phyloP scores from a whole-genome alignment of 1,140 invertebrate species.

The Drosophila sucinea region DNA sequence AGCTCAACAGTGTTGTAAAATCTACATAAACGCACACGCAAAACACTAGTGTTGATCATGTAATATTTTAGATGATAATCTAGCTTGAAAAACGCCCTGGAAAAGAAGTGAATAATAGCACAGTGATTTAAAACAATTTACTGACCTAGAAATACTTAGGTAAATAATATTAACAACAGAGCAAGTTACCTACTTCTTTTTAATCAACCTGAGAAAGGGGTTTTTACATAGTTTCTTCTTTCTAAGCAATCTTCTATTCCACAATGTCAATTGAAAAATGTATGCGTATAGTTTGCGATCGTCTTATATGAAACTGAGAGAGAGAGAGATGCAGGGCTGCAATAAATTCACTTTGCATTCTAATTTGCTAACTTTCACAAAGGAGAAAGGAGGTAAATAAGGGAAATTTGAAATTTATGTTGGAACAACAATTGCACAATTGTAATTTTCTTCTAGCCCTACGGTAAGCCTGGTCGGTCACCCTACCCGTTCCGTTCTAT shows the following conservation, averaged over 20 bases:
- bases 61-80: conserved; percentile 3
- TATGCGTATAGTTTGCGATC: conserved; percentile 20
- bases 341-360: conserved; percentile 58
- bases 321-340: conserved; percentile 15
- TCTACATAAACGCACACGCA: conserved; percentile 42
- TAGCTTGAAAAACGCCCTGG: too few relatives aligned
- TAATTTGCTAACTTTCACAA: conserved; percentile 40
- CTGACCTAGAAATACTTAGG: too few relatives aligned
- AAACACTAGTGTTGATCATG: neutral
- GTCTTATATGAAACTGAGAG: neutral
- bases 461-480: neutral
- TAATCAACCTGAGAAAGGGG: too few relatives aligned
- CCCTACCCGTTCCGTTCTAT: neutral
- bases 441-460: conserved; percentile 56
- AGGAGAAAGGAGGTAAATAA: conserved; percentile 20
- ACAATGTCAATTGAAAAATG: too few relatives aligned
- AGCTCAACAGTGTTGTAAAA: conserved; percentile 34
- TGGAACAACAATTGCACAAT: conserved; percentile 43
- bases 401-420: conserved; percentile 47
- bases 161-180: too few relatives aligned
- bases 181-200: too few relatives aligned
- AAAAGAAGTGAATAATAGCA: too few relatives aligned
- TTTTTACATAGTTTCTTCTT: too few relatives aligned
- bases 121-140: too few relatives aligned
- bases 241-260: too few relatives aligned